phyloP scores from a whole-genome alignment of 2,113 vertebrate species.

The Pollachius pollachius region DNA sequence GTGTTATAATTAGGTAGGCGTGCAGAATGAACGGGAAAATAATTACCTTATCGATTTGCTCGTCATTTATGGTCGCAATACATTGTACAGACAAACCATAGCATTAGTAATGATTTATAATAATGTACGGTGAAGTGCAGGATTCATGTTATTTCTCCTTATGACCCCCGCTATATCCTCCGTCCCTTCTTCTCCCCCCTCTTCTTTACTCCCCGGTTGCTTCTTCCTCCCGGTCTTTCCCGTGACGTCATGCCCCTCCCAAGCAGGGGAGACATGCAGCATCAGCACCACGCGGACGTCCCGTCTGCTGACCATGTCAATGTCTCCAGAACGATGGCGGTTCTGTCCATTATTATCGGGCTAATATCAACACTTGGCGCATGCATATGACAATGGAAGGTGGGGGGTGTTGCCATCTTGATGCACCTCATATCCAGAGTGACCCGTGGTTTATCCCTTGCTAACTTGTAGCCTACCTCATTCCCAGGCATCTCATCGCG shows the following conservation, averaged over 20 bases:
- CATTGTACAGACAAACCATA: slow-evolving; percentile 36
- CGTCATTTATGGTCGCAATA: slow-evolving; percentile 66
- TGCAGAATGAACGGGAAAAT: slow-evolving; percentile 57
- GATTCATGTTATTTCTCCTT: slow-evolving; percentile 51
- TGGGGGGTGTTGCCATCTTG: no score
- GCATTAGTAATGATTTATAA: slow-evolving; percentile 9
- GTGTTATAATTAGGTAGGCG: slow-evolving; percentile 48
- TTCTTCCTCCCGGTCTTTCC: slow-evolving; percentile 47
- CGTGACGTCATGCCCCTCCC: slow-evolving; percentile 71
- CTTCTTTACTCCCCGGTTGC: slow-evolving; percentile 31
- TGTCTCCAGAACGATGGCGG: background rate
- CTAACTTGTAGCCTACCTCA: no score
- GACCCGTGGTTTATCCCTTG: no score
- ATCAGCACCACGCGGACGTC: slow-evolving; percentile 57
- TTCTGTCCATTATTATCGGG: no score
- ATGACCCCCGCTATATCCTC: slow-evolving; percentile 39
- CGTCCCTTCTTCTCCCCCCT: slow-evolving; percentile 54
- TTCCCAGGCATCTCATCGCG: no score
- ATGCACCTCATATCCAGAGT: no score
- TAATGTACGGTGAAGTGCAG: slow-evolving; percentile 37
- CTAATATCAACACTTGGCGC: no score
- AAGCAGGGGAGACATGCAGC: slow-evolving; percentile 51
- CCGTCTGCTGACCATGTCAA: background rate
- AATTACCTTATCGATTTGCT: slow-evolving; percentile 69
- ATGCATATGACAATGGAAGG: no score